A percentile compares a stretch with the other conserved stretches of the same genome.
These are phyloP conservation scores for Gandaritis pyraliata DNA, from an alignment of 2,888 invertebrate genomes.

Conservation along the genomic window DNA sequence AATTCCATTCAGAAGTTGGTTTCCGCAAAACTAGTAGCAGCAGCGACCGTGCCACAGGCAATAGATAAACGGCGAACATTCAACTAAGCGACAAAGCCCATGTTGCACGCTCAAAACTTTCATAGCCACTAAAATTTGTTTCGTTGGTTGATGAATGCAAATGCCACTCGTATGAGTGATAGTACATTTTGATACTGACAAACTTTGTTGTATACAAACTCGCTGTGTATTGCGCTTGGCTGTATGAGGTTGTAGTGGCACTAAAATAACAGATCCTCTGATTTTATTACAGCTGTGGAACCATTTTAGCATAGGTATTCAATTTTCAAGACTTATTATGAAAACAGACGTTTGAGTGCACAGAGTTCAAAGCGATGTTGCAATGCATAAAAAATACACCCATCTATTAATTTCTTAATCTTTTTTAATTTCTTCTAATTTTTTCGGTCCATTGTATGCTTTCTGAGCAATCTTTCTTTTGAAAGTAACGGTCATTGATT, in stretches of 20 bases:
- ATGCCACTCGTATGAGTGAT: slow-evolving; percentile 18
- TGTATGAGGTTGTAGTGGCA: slow-evolving; percentile 3
- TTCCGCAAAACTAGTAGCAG: slow-evolving; percentile 4
- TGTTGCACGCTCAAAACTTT: slow-evolving; percentile 25
- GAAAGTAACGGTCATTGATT: background rate
- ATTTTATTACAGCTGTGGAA: slow-evolving; percentile 1
- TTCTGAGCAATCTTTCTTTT: background rate
- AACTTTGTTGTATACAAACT: slow-evolving; percentile 20
- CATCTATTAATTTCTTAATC: background rate
- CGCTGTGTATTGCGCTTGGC: slow-evolving; percentile 8
- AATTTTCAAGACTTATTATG: background rate
- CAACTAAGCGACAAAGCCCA: slow-evolving; percentile 23
- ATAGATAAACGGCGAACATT: slow-evolving; percentile 27
- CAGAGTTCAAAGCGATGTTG: background rate
- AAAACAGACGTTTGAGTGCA: background rate
- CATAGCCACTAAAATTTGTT: slow-evolving; percentile 28
- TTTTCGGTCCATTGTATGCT: background rate
- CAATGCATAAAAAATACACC: background rate
- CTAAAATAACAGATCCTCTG: slow-evolving; percentile 2
- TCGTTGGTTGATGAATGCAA: slow-evolving; percentile 19
- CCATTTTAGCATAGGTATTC: too few species aligned
- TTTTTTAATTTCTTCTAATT: background rate
- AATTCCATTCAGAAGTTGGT: slow-evolving; percentile 21
- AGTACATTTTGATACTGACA: slow-evolving; percentile 18
- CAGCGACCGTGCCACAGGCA: slow-evolving; percentile 16